These are phyloP conservation scores for Octonoba sinensis DNA, from an alignment of 2,888 invertebrate species.

Conservation along the genomic window DNA sequence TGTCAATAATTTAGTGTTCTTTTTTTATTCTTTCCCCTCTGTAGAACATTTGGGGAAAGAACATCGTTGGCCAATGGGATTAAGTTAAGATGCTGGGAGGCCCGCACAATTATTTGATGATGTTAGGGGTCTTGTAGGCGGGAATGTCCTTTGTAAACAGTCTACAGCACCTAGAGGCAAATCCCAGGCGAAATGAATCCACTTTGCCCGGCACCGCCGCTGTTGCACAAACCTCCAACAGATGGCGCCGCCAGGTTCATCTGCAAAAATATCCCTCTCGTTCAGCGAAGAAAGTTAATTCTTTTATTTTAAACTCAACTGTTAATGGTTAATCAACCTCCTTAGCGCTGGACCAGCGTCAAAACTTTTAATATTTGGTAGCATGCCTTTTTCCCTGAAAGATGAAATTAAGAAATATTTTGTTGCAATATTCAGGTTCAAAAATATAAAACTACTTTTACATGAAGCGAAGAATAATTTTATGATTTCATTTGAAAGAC, in stretches of 20 bases:
- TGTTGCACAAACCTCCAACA: constrained; percentile 25
- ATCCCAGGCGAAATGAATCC: constrained; percentile 48
- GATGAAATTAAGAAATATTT: no score
- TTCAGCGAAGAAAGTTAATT: no score
- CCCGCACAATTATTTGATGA: constrained; percentile 58
- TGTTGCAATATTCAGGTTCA: no score
- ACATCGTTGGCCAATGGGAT: constrained; percentile 50
- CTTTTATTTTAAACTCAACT: no score
- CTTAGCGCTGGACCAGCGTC: no score
- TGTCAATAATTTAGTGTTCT: constrained; percentile 56
- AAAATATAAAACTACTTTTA: no score
- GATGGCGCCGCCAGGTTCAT: constrained; percentile 46
- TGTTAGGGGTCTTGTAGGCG: constrained; percentile 46
- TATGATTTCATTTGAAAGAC: no score
- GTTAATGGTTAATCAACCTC: no score
- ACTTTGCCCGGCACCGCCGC: constrained; percentile 35
- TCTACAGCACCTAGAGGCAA: constrained; percentile 48
- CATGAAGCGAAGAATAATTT: no score
- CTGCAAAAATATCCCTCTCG: no score
- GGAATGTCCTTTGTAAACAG: constrained; percentile 60
- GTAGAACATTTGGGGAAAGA: constrained; percentile 32
- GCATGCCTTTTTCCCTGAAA: no score
- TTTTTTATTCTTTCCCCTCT: constrained; percentile 22
- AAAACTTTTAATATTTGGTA: no score
- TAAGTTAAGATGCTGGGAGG: constrained; percentile 46